These are phyloP conservation scores for Ovis aries DNA, from an alignment of 2,113 vertebrate genomes.

Conservation along the genomic window ARS-UI_Ramb_v3.0 NC_056065.1:7282501-7283000, in stretches of 20 bases:
- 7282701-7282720: neutral
- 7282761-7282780: neutral
- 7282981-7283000: neutral
- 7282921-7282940: neutral
- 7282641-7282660: neutral
- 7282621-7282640: neutral
- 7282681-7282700: neutral
- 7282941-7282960: neutral
- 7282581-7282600: neutral
- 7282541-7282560: neutral
- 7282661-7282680: neutral
- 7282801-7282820: neutral
- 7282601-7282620: neutral
- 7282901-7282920: neutral
- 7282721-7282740: neutral
- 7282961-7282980: neutral
- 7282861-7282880: neutral
- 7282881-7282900: neutral
- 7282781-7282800: neutral
- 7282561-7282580: neutral
- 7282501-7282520: neutral
- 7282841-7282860: neutral
- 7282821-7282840: neutral
- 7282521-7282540: neutral
- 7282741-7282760: neutral